A percentile compares a stretch with the other conserved stretches of the same genome.
Conservation (phyloP, 2,113 vertebrate species). For the Herpetotheres cachinnans region DNA sequence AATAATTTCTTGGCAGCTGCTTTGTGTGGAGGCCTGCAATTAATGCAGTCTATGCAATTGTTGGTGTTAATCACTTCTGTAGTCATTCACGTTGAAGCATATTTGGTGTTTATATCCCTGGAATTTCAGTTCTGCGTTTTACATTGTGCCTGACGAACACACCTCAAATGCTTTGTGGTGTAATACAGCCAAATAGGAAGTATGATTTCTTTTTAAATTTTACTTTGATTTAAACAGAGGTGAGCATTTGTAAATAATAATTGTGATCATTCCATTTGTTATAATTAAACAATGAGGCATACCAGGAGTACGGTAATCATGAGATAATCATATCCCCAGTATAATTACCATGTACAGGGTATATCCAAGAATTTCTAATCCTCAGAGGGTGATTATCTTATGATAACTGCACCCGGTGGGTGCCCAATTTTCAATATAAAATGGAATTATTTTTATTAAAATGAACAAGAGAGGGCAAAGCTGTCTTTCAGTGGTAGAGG, state of each 20-base stretch:
- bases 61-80: constrained; percentile 48
- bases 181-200: neutral
- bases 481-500: neutral
- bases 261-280: constrained; percentile 68
- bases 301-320: constrained; percentile 62
- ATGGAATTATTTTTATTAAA: constrained; percentile 36
- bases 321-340: constrained; percentile 67
- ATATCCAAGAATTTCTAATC: constrained; percentile 63
- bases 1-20: constrained; percentile 43
- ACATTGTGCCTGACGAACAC: neutral
- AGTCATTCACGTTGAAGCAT: neutral
- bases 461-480: neutral
- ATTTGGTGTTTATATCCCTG: neutral
- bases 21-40: constrained; percentile 22
- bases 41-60: constrained; percentile 34
- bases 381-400: constrained; percentile 61
- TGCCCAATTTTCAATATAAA: constrained; percentile 62
- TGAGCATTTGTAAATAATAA: constrained; percentile 68
- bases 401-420: constrained; percentile 45
- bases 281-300: constrained; percentile 75
- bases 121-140: neutral
- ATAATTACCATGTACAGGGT: constrained; percentile 64
- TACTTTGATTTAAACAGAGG: constrained; percentile 36
- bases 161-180: neutral
- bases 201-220: constrained; percentile 5